Base-by-base conservation (phyloP, 2,797 vertebrate species). In the Coreius guichenoti region DNA sequence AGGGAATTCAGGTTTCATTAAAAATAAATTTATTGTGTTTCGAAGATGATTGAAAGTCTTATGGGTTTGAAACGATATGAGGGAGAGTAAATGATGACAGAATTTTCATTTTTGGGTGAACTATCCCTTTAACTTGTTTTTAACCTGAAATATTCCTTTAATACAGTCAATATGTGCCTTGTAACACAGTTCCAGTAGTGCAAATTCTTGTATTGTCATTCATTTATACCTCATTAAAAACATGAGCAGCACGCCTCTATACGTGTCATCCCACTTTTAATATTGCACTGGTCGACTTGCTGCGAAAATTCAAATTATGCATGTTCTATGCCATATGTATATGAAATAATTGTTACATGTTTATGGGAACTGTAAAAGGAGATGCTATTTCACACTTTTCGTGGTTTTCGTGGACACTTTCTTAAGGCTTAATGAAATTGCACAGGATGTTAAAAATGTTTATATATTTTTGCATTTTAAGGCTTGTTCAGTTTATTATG, bases 151-250 rank as follows among this genome's bases (percentile, higher is more conserved):
- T 82, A 49, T 56, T 77, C 16, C 14, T 39, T 68, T 31, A 56
- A 43, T 39, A 54, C 33, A 56, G 17, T 49, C 61, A 47, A 12
- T 58, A 78, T 78, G 82, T 84, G 82, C 75, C 82, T 84, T 78
- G 23, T 58, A 67, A 21, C 73, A 45, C 69, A 13, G 26, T 63
- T 63, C 31, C 8, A 74, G 4, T 63, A 26, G 70, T 74, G 74
- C 17, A 9, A 23, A 65, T 47, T 23, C 21, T 16, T 26, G 45
- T 69, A 43, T 76, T 74, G 4, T 77, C 49, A 21, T 8, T 67
- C 0, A 29, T 67, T 65, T 67, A 83, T 75, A 54, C 81, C 72
- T 76, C 72, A 74, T 61, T 16, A 31, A 23, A 26, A 73, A 61
- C 56, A 36, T 21, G 21, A 74, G 36, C 68, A 82, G 54, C 54